These are phyloP conservation scores for Drosophila kurseongensis DNA, from an alignment of 1,140 invertebrate species.

Conservation along the genomic window DNA sequence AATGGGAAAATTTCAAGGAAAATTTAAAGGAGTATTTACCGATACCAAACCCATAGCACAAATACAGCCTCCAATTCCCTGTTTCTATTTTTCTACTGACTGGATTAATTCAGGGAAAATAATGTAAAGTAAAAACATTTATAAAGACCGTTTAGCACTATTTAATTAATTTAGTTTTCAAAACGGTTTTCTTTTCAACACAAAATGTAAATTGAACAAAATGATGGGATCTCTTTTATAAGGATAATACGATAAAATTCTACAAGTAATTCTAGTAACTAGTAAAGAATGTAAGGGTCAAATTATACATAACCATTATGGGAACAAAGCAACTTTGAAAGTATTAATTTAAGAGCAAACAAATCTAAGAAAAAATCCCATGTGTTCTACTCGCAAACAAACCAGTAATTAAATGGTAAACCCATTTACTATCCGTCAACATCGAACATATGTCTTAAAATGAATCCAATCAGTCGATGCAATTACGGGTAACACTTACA, in stretches of 20 bases:
- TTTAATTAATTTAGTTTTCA: too few relatives aligned
- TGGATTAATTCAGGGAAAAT: background rate
- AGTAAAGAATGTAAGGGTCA: too few relatives aligned
- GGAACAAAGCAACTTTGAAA: too few relatives aligned
- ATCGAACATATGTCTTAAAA: background rate
- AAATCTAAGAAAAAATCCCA: background rate
- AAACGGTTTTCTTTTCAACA: too few relatives aligned
- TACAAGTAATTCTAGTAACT: too few relatives aligned
- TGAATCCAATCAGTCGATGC: slow-evolving; percentile 10
- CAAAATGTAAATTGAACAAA: too few relatives aligned
- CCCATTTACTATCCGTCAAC: background rate
- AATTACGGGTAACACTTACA: slow-evolving; percentile 49
- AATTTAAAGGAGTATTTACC: slow-evolving; percentile 9
- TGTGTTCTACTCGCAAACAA: background rate
- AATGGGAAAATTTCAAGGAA: slow-evolving; percentile 24
- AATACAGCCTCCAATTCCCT: background rate
- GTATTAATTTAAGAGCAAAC: too few relatives aligned
- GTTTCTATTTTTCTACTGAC: background rate
- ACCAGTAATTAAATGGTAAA: background rate
- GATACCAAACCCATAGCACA: background rate
- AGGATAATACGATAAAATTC: too few relatives aligned
- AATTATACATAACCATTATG: too few relatives aligned
- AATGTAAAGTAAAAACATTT: background rate
- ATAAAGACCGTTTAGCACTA: too few relatives aligned
- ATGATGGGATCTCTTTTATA: too few relatives aligned